These are phyloP conservation scores for Drosophila mauritiana DNA, from an alignment of 1,140 invertebrate species.

Conservation along the genomic window DNA sequence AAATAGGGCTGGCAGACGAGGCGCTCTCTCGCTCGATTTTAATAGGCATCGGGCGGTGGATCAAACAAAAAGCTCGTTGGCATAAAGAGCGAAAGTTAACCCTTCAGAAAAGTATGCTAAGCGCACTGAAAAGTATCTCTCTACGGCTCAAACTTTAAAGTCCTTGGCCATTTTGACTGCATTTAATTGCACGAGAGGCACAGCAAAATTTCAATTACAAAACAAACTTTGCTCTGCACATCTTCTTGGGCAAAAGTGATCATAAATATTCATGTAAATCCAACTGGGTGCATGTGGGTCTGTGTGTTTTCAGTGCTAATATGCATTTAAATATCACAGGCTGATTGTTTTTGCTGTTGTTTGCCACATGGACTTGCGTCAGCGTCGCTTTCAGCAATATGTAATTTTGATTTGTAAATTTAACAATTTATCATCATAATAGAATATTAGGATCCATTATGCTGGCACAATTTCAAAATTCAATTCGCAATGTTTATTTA, in stretches of 20 bases:
- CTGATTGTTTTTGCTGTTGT: constrained; percentile 55
- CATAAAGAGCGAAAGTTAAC: constrained; percentile 37
- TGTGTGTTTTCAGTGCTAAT: constrained; percentile 15
- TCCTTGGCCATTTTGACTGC: constrained; percentile 22
- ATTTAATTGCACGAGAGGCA: constrained; percentile 21
- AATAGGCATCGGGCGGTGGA: constrained; percentile 24
- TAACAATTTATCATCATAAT: constrained; percentile 78
- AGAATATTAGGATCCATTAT: constrained; percentile 65
- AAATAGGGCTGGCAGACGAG: constrained; percentile 38
- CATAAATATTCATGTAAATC: constrained; percentile 44
- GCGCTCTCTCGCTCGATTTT: constrained; percentile 18
- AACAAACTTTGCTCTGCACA: constrained; percentile 34
- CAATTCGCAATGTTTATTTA: constrained; percentile 75
- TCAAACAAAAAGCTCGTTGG: constrained; percentile 24
- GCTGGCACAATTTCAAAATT: constrained; percentile 73
- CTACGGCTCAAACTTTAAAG: constrained; percentile 16
- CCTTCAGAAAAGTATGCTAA: constrained; percentile 3
- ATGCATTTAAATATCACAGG: constrained; percentile 57
- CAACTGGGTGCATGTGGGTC: neutral
- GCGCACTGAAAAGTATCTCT: neutral
- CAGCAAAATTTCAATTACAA: constrained; percentile 41
- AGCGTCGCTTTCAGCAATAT: constrained; percentile 43
- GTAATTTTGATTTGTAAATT: constrained; percentile 79
- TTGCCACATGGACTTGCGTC: constrained; percentile 29
- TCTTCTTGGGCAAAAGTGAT: constrained; percentile 33